These are phyloP conservation scores for Raillietiella orientalis DNA, from an alignment of 2,888 invertebrate genomes.

Conservation along the genomic window DNA sequence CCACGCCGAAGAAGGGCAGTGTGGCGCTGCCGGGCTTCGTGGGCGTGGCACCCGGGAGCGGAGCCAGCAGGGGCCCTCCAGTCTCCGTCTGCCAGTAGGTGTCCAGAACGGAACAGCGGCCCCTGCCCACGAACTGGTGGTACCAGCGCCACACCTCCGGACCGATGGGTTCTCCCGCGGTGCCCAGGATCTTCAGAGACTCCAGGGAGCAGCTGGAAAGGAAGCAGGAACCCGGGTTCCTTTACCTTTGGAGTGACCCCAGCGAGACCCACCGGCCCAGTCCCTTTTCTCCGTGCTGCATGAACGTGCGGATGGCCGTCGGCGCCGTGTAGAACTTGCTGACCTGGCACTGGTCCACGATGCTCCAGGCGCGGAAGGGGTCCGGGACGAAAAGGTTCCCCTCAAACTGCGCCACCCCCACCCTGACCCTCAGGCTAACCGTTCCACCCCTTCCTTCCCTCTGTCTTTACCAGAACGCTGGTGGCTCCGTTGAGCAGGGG, in stretches of 20 bases:
- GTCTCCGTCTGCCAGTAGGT: slow-evolving; percentile 99
- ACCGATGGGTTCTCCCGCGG: slow-evolving; percentile 96
- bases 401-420: slow-evolving; percentile 36
- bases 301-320: slow-evolving; percentile 77
- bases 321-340: slow-evolving; percentile 95
- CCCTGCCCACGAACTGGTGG: slow-evolving; percentile 20
- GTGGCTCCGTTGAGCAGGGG: slow-evolving; percentile 79
- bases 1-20: slow-evolving; percentile 91
- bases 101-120: slow-evolving; percentile 47
- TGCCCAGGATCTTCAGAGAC: slow-evolving; percentile 49
- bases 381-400: slow-evolving; percentile 86
- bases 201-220: slow-evolving; percentile 25
- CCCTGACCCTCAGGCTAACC: neutral
- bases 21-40: slow-evolving; percentile 96
- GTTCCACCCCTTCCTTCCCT: neutral
- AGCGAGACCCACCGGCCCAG: too few species aligned
- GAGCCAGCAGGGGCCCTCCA: slow-evolving; percentile 84
- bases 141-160: slow-evolving; percentile 96
- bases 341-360: slow-evolving; percentile 75
- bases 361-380: slow-evolving; percentile 69
- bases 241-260: too few species aligned
- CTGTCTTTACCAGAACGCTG: slow-evolving; percentile 48
- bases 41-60: slow-evolving; percentile 76
- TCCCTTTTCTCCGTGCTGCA: slow-evolving; percentile 84
- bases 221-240: too few species aligned